Evolutionary conservation across 2,113 vertebrate species (phyloP), one percentile per base, ranked within the genome.

Genomic region (Pachycephala philippinensis): DNA sequence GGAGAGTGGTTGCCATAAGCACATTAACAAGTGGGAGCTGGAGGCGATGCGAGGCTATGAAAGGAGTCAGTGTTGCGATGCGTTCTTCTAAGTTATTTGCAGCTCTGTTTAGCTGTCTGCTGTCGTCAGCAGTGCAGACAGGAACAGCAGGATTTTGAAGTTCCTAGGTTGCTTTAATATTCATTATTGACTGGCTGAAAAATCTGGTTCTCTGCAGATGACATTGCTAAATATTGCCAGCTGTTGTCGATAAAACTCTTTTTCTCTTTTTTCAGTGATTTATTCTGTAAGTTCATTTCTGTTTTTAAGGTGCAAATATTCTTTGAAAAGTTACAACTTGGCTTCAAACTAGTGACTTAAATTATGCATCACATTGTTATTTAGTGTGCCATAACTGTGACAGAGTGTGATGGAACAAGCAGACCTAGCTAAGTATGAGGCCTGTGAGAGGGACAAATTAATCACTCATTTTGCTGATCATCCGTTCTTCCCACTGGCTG

Each of bases 81-180:
- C 0, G 0, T 86, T 39, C 66, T 68, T 83, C 56, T 63, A 6
- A 93, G 80, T 71, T 87, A 81, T 66, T 86, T 88, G 68, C 89
- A 91, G 89, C 86, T 90, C 89, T 89, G 39, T 81, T 78, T 89
- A 75, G 56, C 86, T 92, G 68, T 59, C 74, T 91, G 75, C 85
- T 88, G 45, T 93, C 13, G 0, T 88, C 79, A 95, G 68, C 85
- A 90, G 22, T 57, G 72, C 84, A 84, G 75, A 74, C 49, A 77
- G 37, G 57, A 92, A 45, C 85, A 70, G 71, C 54, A 86, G 35
- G 52, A 69, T 74, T 92, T 65, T 72, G 68, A 88, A 90, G 59
- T 63, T 80, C 50, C 26, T 3, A 37, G 8, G 31, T 83, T 86
- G 42, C 75, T 92, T 92, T 89, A 66, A 59, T 77, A 65, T 84